A percentile compares a stretch with the other conserved stretches of the same genome.
Conservation (phyloP, 2,797 vertebrate species). For the Triplophysa bombifrons region DNA sequence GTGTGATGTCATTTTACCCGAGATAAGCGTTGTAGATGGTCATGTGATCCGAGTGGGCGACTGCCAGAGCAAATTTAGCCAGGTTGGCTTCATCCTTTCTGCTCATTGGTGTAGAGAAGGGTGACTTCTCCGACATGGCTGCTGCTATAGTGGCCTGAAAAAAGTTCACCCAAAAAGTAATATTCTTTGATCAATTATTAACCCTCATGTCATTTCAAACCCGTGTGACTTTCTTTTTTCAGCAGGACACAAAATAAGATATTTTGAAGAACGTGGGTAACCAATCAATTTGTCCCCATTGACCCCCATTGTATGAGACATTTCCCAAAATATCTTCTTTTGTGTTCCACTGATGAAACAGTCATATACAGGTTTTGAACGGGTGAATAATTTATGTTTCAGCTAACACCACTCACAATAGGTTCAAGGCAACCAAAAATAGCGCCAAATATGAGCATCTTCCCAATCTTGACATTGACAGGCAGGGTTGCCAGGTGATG, state of each 20-base stretch:
- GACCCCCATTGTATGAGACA: too few relatives aligned
- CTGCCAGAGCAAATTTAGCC: conserved; percentile 86
- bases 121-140: conserved; percentile 96
- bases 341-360: too few relatives aligned
- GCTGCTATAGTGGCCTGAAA: conserved; percentile 92
- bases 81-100: conserved; percentile 94
- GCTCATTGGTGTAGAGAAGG: conserved; percentile 93
- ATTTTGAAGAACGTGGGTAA: too few relatives aligned
- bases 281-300: too few relatives aligned
- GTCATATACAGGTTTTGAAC: too few relatives aligned
- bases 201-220: too few relatives aligned
- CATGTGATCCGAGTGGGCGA: conserved; percentile 92
- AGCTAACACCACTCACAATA: conserved; percentile 76
- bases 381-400: too few relatives aligned
- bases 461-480: conserved; percentile 96
- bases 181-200: too few relatives aligned
- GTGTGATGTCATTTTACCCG: conserved; percentile 75
- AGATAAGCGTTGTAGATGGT: conserved; percentile 93
- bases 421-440: conserved; percentile 95
- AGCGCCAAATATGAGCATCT: conserved; percentile 98
- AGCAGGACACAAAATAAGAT: too few relatives aligned
- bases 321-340: too few relatives aligned
- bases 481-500: conserved; percentile 93
- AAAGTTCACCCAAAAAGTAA: background rate
- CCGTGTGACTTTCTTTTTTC: too few relatives aligned